Conservation (phyloP, 2,113 vertebrate species). For the Podilymbus podiceps region DNA sequence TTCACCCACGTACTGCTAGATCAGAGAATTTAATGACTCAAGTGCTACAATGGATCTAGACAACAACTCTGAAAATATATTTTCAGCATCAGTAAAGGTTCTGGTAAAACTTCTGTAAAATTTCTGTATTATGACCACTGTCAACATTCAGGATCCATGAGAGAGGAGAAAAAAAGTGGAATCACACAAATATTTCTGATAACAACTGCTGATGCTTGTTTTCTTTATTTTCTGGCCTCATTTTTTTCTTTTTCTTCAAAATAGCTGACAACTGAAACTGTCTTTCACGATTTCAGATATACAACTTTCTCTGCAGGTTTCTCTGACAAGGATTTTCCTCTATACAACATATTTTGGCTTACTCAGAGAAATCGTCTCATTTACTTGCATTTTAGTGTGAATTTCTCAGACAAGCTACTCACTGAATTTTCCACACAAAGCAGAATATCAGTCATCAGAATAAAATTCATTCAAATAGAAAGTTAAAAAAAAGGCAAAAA, state of each 20-base stretch:
- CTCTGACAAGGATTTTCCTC: constrained; percentile 3
- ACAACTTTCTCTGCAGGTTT: neutral
- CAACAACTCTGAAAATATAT: neutral
- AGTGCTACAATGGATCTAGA: neutral
- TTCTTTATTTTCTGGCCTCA: neutral
- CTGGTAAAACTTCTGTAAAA: neutral
- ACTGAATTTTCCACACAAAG: neutral
- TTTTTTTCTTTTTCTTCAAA: neutral
- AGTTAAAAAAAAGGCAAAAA: neutral
- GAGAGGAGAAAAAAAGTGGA: neutral
- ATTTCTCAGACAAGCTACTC: neutral
- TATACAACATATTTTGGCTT: neutral
- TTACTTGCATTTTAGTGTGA: neutral
- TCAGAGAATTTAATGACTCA: neutral
- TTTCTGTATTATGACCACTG: neutral
- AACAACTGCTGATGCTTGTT: neutral
- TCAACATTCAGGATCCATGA: neutral
- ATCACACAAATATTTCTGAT: neutral
- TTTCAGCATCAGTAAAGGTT: neutral
- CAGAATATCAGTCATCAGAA: neutral
- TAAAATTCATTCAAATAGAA: neutral
- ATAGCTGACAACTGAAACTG: constrained; percentile 12
- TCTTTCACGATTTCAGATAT: neutral
- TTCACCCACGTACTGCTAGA: neutral
- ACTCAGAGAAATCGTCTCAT: neutral